Evolutionary conservation across 2,888 invertebrate species (phyloP).

Genomic region (Microdon myrmicae): DNA sequence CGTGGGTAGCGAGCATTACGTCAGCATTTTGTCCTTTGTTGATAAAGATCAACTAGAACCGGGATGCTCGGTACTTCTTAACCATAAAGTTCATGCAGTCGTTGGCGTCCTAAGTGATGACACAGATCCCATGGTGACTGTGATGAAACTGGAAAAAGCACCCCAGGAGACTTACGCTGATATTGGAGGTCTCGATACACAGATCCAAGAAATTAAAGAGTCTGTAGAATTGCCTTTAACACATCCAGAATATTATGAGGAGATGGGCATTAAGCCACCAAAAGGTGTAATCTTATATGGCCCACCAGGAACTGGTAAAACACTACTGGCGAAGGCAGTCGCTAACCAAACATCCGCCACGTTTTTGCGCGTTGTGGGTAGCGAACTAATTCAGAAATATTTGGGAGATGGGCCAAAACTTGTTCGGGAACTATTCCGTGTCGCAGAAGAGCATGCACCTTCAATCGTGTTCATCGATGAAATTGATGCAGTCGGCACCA

Average conservation of each 20-base stretch:
- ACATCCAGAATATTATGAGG: conserved; percentile 99
- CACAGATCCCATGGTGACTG: conserved; percentile 99
- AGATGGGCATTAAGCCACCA: conserved; percentile 99
- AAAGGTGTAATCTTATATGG: conserved; percentile 99
- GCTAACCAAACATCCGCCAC: conserved; percentile 99
- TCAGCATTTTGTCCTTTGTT: conserved; percentile 98
- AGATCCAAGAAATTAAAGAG: conserved; percentile 98
- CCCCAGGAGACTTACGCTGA: conserved; percentile 99
- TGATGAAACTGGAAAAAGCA: conserved; percentile 99
- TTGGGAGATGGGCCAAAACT: conserved; percentile 99
- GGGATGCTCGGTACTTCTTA: conserved; percentile 96
- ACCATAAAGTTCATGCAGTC: conserved; percentile 99
- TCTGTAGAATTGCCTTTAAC: conserved; percentile 98
- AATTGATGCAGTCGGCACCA: conserved; percentile 99
- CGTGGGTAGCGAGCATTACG: conserved; percentile 99
- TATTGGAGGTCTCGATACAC: conserved; percentile 96
- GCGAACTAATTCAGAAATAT: conserved; percentile 98
- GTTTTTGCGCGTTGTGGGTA: conserved; percentile 98
- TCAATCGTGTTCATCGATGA: conserved; percentile 99
- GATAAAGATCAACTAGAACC: conserved; percentile 99
- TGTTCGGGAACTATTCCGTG: conserved; percentile 95
- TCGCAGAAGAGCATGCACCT: conserved; percentile 99
- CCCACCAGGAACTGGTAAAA: conserved; percentile 98
- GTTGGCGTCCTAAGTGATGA: conserved; percentile 99
- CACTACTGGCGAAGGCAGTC: conserved; percentile 96